A percentile compares a stretch with the other conserved stretches of the same genome.
These are phyloP conservation scores for Chrysocyon brachyurus DNA, from an alignment of 2,797 vertebrate species.

Conservation along the genomic window DNA sequence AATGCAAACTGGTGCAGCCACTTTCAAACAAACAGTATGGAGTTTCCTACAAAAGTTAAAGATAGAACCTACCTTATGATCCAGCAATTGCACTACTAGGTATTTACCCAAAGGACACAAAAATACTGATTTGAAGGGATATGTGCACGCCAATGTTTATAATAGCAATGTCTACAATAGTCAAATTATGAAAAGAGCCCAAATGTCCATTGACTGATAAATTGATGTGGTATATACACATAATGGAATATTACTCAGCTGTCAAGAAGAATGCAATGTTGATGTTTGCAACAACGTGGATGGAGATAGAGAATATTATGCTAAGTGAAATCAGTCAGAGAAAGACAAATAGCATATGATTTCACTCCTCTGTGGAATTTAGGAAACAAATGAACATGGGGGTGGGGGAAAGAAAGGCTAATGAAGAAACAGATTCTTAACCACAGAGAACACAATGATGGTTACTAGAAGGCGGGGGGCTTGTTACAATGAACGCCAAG, in stretches of 20 bases:
- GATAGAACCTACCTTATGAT: not conserved
- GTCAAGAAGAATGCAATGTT: not conserved
- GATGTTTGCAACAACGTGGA: not conserved
- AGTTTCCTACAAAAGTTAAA: not conserved
- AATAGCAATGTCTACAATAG: not conserved
- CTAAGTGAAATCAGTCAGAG: not conserved
- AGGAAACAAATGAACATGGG: not conserved
- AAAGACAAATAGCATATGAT: not conserved
- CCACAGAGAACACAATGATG: not conserved
- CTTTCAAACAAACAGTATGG: not conserved
- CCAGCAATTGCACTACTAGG: not conserved
- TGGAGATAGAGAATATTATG: not conserved
- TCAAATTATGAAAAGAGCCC: not conserved
- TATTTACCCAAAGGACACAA: not conserved
- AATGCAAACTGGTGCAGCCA: not conserved
- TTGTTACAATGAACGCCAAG: no score
- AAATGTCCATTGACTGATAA: not conserved
- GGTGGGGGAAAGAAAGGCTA: not conserved
- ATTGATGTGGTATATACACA: not conserved
- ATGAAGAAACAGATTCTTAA: not conserved
- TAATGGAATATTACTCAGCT: not conserved
- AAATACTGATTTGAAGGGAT: not conserved
- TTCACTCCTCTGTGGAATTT: not conserved
- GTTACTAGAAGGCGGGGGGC: not conserved
- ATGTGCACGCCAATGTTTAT: not conserved